phyloP scores from a whole-genome alignment of 2,888 invertebrate genomes.

The Chloroclystis v-ata region DNA sequence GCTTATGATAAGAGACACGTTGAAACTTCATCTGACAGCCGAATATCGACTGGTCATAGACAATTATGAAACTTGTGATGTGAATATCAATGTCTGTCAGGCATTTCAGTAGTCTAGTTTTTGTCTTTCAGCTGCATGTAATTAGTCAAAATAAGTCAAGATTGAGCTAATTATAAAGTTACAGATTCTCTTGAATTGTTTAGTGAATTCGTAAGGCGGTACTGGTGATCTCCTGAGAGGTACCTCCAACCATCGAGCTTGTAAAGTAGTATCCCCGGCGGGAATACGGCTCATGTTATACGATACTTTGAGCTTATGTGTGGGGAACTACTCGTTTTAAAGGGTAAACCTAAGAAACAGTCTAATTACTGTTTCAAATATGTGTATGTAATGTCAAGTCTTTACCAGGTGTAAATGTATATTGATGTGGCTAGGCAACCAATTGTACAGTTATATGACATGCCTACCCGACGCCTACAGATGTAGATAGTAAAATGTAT shows the following conservation, averaged over 20 bases:
- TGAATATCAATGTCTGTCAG: too few relatives aligned
- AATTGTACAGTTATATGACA: background rate
- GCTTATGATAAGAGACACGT: too few relatives aligned
- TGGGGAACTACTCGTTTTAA: constrained; percentile 8
- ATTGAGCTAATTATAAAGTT: too few relatives aligned
- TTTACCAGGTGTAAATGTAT: background rate
- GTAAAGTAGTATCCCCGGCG: constrained; percentile 11
- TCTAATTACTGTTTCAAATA: background rate
- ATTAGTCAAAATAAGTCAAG: too few relatives aligned
- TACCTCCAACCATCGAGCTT: constrained; percentile 15
- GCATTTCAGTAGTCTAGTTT: too few relatives aligned
- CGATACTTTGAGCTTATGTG: constrained; percentile 14
- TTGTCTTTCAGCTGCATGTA: too few relatives aligned
- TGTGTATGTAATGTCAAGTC: background rate
- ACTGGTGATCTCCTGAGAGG: background rate
- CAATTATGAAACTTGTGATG: too few relatives aligned
- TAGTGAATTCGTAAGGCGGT: too few relatives aligned
- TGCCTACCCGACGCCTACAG: constrained; percentile 1
- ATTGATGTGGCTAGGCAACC: background rate
- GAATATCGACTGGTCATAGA: too few relatives aligned
- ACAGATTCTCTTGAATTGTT: too few relatives aligned
- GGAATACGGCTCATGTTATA: constrained; percentile 1
- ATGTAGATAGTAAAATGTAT: constrained; percentile 9
- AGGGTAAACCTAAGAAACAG: constrained; percentile 4
- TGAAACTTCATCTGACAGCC: too few relatives aligned